Base-by-base conservation (phyloP, 2,888 invertebrate genomes). In the Agapetus fuscipes region DNA sequence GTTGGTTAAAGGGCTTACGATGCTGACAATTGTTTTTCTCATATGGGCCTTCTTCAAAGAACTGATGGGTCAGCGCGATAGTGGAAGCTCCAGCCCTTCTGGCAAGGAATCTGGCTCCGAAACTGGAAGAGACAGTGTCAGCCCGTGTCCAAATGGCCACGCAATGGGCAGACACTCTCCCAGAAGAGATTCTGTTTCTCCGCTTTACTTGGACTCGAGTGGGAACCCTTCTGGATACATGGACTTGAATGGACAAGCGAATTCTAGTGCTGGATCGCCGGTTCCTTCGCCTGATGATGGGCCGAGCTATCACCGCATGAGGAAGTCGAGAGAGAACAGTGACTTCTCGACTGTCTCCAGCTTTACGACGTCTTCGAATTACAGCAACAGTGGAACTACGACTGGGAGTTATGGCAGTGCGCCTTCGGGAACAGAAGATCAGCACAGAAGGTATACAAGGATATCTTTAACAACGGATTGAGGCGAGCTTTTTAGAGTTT, bases 1-100 rank as follows among this genome's bases (percentile, higher is more conserved):
- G n/a, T n/a, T n/a, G n/a, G n/a, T n/a, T n/a, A n/a, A n/a, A n/a
- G 32, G 40, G 40, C 37, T 39, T 53, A 55, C 50, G 45, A 77
- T 77, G 77, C 63, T 77, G 62, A 75, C 76, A 56, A 59, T 76
- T 55, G 67, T 76, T 54, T 72, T 75, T 56, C 68, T 76, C 61
- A 62, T 74, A 63, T 76, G 76, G 76, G 71, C 74, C 54, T 67
- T 70, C 50, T 71, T 74, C 56, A 74, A 76, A 58, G 74, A 72
- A 62, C 62, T 76, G 33, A 60, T 43, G 54, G 64, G 68, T 54
- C 32, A 37, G 25, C 31, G 32, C 31, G 38, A 27, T 13, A n/a
- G 39, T 16, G 39, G 34, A 11, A 37, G 37, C 25, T 27, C 38
- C 14, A 24, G 25, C 17, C 20, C 24, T 12, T 4, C 20, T 6